Evolutionary conservation across 2,113 vertebrate genomes (phyloP).

Genomic region (Poecile atricapillus): DNA sequence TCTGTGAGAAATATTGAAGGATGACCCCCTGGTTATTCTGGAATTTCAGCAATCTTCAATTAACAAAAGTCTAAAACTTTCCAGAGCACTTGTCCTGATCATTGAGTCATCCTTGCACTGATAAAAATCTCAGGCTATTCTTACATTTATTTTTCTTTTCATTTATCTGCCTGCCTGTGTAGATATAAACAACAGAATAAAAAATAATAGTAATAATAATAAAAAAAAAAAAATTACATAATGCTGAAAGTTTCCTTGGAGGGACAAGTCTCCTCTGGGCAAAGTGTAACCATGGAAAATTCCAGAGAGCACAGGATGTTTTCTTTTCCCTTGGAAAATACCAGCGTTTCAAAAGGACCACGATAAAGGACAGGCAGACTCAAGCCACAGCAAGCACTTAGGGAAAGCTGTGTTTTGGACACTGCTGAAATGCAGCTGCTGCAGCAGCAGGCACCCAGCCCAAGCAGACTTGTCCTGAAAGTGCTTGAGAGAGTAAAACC

Average conservation of each 20-base stretch:
- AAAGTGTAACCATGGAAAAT: slow-evolving; percentile 32
- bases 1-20: neutral
- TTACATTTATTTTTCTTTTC: neutral
- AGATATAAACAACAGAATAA: neutral
- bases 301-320: slow-evolving; percentile 15
- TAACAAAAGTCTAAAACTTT: neutral
- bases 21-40: neutral
- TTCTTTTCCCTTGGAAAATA: slow-evolving; percentile 16
- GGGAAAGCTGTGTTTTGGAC: neutral
- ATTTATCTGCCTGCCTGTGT: neutral
- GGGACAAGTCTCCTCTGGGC: neutral
- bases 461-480: neutral
- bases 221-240: neutral
- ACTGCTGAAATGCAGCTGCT: neutral
- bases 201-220: neutral
- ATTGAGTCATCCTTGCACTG: neutral
- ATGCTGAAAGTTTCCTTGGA: neutral
- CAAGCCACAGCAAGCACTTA: neutral
- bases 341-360: neutral
- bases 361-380: neutral
- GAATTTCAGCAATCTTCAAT: slow-evolving; percentile 25
- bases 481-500: accelerated
- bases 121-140: slow-evolving; percentile 37
- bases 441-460: neutral
- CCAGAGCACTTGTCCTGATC: neutral